Evolutionary conservation across 2,797 vertebrate genomes (phyloP).

Genomic region (Enteromius mattozi): DNA sequence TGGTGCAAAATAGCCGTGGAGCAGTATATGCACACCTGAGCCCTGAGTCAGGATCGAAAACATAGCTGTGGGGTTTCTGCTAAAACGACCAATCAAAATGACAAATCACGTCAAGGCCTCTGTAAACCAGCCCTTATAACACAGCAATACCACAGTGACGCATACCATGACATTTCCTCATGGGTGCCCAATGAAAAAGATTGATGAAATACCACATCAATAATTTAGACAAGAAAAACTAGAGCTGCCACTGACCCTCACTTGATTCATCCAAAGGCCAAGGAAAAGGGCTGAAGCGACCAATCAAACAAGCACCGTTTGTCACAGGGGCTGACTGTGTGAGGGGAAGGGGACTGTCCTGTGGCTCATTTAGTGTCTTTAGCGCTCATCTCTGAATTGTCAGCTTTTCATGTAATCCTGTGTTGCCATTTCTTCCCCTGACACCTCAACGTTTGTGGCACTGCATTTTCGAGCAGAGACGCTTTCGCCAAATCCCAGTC

Average conservation of each 20-base stretch:
- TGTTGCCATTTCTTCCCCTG: constrained; percentile 76
- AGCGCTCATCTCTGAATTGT: constrained; percentile 70
- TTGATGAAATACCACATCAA: constrained; percentile 63
- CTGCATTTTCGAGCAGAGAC: constrained; percentile 72
- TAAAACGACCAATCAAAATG: constrained; percentile 55
- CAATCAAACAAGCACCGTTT: constrained; percentile 19
- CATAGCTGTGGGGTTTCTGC: constrained; percentile 58
- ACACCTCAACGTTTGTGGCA: constrained; percentile 53
- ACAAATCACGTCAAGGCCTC: constrained; percentile 50
- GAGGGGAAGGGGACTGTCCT: constrained; percentile 11
- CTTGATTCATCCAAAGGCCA: constrained; percentile 44
- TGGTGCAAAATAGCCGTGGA: constrained; percentile 20
- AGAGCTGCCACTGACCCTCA: constrained; percentile 38
- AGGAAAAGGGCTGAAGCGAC: constrained; percentile 46
- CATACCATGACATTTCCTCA: constrained; percentile 49
- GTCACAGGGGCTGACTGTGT: constrained; percentile 17
- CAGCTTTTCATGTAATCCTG: constrained; percentile 76
- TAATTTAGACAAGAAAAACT: constrained; percentile 52
- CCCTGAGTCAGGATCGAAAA: constrained; percentile 42
- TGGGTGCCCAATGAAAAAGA: constrained; percentile 59
- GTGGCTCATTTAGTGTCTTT: constrained; percentile 57
- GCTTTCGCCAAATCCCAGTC: constrained; percentile 57
- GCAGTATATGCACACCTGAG: constrained; percentile 48
- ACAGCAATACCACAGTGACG: constrained; percentile 57
- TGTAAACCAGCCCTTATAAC: constrained; percentile 41